Percentiles rank a stretch among this genome's conserved stretches.
Conservation (phyloP, 2,797 vertebrate species). For the Eidolon dupreanum region DNA sequence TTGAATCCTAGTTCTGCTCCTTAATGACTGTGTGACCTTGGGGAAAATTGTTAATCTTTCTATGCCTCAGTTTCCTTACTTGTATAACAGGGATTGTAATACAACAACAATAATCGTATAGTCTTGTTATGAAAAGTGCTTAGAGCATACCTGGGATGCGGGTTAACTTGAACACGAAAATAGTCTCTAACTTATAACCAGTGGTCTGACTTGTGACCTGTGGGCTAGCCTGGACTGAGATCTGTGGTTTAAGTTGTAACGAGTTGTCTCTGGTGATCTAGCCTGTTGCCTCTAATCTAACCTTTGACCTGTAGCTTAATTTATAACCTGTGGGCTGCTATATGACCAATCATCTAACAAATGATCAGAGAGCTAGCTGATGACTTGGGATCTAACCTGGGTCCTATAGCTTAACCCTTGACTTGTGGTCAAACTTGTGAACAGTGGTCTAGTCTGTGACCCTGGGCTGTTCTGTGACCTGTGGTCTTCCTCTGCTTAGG, state of each 20-base stretch:
- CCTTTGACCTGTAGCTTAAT: background rate
- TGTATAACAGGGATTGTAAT: background rate
- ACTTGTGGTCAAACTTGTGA: background rate
- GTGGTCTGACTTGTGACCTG: background rate
- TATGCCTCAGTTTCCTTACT: background rate
- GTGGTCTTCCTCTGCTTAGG: conserved; percentile 53
- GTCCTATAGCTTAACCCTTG: background rate
- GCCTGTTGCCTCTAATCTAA: background rate
- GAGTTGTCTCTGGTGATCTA: background rate
- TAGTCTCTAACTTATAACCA: background rate
- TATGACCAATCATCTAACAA: background rate
- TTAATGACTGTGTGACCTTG: background rate
- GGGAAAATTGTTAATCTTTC: background rate
- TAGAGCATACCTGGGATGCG: background rate
- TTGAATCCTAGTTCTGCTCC: background rate
- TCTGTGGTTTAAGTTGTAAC: background rate
- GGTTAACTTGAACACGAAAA: background rate
- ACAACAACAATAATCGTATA: background rate
- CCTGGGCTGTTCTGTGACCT: background rate
- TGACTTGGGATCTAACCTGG: background rate
- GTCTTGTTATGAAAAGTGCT: background rate
- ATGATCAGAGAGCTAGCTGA: background rate
- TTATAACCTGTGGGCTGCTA: background rate
- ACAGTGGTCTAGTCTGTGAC: background rate
- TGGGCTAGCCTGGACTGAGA: background rate